Evolutionary conservation across 2,797 vertebrate species (phyloP), one percentile per base, ranked within the genome.

Genomic region (Gymnocypris eckloni): DNA sequence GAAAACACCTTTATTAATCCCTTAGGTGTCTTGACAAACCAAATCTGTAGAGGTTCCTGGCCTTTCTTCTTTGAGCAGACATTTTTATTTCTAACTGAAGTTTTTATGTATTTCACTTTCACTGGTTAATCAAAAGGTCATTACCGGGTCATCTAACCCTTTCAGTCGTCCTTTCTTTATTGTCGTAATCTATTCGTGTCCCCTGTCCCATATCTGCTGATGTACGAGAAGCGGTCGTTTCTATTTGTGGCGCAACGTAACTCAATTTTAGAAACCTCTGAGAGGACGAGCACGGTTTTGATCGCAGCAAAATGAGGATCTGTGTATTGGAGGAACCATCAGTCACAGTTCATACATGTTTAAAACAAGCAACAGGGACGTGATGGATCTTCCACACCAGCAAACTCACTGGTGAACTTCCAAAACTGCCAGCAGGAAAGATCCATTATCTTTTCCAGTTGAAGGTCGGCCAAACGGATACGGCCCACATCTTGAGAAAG

Each of bases 391-490:
- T 81, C 82, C 64, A 10, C 43, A 80, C 37, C 39, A 22, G 56
- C 72, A 41, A 73, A 93, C 92, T 92, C 88, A 85, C 90, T 90
- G 93, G 94, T 95, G 91, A 94, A 91, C 92, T 92, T 93, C 92
- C 52, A 93, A 90, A 92, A 89, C 89, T 88, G 89, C 86, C 89
- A 87, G 87, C 73, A 89, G 92, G 92, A 92, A 83, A 88, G 93
- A 93, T 90, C 89, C 91, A 93, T 94, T 93, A 93, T 91, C 89
- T 93, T 89, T 89, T 50, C n/a, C 88, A 70, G 89, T 87, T 95
- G 94, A 95, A 94, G 93, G 94, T 94, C 94, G 93, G 93, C 93
- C 93, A 95, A 90, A 85, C 18, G 90, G 93, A 93, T 93, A 90
- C 89, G 92, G 92, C 89, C 92, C 93, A 92, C 92, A 92, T 93